These are phyloP conservation scores for Malacosoma neustria DNA, from an alignment of 2,888 invertebrate genomes.

Conservation along the genomic window DNA sequence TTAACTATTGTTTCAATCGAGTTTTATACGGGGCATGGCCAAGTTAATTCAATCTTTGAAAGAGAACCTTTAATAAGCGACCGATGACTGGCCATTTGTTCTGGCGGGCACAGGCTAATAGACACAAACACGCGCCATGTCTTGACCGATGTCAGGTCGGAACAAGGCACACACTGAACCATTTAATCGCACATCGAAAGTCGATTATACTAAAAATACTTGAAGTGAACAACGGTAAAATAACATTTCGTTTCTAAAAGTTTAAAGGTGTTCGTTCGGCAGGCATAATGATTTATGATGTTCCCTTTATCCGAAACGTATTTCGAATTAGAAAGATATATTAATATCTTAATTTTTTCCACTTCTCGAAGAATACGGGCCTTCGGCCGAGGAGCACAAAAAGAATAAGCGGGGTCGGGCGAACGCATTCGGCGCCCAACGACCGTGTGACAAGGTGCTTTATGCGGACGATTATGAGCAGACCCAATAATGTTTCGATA, in stretches of 20 bases:
- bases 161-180: constrained; percentile 2
- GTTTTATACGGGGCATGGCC: constrained; percentile 50
- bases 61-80: constrained; percentile 58
- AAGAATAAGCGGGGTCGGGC: constrained; percentile 61
- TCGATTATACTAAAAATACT: no score
- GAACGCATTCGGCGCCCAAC: constrained; percentile 68
- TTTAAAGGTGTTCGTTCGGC: constrained; percentile 29
- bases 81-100: constrained; percentile 55
- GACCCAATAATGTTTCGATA: constrained; percentile 72
- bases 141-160: constrained; percentile 17
- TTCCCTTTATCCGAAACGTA: constrained; percentile 69
- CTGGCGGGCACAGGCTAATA: constrained; percentile 22
- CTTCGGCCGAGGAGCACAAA: constrained; percentile 57
- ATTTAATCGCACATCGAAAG: no score
- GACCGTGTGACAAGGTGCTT: constrained; percentile 75
- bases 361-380: constrained; percentile 67
- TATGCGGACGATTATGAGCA: constrained; percentile 71
- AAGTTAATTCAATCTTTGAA: constrained; percentile 62
- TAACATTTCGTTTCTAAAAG: not conserved
- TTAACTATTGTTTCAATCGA: constrained; percentile 43
- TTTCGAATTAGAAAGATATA: constrained; percentile 75
- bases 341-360: constrained; percentile 75
- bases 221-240: no score
- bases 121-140: constrained; percentile 38
- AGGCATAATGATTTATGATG: constrained; percentile 66